phyloP scores from a whole-genome alignment of 2,797 vertebrate genomes.

The Rhinatrema bivittatum region DNA sequence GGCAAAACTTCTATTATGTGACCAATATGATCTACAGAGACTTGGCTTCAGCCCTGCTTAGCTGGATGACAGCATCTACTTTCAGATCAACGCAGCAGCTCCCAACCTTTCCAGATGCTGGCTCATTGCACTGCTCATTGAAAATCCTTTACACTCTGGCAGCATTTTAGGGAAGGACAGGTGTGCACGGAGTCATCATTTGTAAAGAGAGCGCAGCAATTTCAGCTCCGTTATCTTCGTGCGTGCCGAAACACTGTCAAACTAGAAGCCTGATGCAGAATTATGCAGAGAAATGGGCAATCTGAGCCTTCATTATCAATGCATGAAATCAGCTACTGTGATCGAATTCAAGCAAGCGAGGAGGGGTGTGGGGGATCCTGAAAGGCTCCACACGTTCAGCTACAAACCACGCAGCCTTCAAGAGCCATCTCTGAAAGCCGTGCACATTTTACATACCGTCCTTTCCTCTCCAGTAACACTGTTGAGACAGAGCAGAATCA shows the following conservation, averaged over 20 bases:
- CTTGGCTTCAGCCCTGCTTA: slow-evolving; percentile 50
- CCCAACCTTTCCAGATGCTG: slow-evolving; percentile 57
- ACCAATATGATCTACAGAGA: slow-evolving; percentile 43
- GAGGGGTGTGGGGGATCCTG: slow-evolving; percentile 49
- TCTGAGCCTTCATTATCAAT: slow-evolving; percentile 67
- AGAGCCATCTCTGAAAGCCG: slow-evolving; percentile 53
- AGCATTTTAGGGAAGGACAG: slow-evolving; percentile 70
- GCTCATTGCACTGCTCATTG: slow-evolving; percentile 66
- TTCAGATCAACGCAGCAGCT: slow-evolving; percentile 51
- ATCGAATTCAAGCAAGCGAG: slow-evolving; percentile 59
- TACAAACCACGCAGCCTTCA: slow-evolving; percentile 48
- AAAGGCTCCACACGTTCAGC: slow-evolving; percentile 55
- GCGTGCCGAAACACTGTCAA: slow-evolving; percentile 51
- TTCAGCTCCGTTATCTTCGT: slow-evolving; percentile 58
- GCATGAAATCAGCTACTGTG: slow-evolving; percentile 61
- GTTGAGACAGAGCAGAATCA: slow-evolving; percentile 42
- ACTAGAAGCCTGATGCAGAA: slow-evolving; percentile 60
- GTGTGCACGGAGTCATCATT: slow-evolving; percentile 67
- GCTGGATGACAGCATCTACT: slow-evolving; percentile 57
- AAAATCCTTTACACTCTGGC: slow-evolving; percentile 70
- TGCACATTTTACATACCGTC: slow-evolving; percentile 66
- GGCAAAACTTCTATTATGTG: slow-evolving; percentile 60
- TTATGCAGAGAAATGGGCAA: slow-evolving; percentile 59
- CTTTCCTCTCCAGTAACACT: slow-evolving; percentile 52
- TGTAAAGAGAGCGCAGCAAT: slow-evolving; percentile 70